phyloP scores from a whole-genome alignment of 1,140 invertebrate genomes.

The Heterodera schachtii region DNA sequence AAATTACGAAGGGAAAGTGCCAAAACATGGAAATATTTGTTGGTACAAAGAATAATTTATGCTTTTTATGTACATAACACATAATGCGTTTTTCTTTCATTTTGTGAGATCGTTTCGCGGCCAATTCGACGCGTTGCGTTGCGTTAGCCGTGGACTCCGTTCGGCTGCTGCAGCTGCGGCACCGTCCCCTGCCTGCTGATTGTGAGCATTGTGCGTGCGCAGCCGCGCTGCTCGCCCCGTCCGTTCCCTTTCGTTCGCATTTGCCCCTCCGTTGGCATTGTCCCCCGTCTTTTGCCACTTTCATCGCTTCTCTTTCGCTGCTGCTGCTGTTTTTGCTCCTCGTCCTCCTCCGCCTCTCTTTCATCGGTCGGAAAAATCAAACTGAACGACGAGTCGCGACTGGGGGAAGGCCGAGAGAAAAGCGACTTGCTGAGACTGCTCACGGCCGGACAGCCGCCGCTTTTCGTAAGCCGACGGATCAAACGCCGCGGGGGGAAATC shows the following conservation, averaged over 20 bases:
- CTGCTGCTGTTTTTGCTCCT: neutral
- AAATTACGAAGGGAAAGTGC: no score
- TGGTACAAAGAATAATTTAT: no score
- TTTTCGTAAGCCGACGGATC: neutral
- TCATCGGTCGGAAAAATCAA: slow-evolving; percentile 1
- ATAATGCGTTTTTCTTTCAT: no score
- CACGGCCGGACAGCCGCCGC: neutral
- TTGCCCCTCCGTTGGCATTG: neutral
- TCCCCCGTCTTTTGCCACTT: neutral
- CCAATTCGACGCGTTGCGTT: no score
- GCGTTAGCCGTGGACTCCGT: no score
- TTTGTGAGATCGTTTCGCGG: no score
- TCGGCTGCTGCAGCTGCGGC: neutral
- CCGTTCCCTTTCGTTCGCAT: neutral
- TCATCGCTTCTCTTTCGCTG: neutral
- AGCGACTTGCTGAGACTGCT: neutral
- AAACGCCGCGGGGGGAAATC: neutral
- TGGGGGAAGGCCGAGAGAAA: neutral
- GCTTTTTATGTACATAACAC: no score
- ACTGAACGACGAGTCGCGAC: slow-evolving; percentile 7
- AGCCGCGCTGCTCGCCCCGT: neutral
- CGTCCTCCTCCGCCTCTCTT: neutral
- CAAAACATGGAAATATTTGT: no score
- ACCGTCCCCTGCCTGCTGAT: neutral
- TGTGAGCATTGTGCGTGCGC: neutral